phyloP scores from a whole-genome alignment of 2,888 invertebrate species.

The Eretmocerus hayati region DNA sequence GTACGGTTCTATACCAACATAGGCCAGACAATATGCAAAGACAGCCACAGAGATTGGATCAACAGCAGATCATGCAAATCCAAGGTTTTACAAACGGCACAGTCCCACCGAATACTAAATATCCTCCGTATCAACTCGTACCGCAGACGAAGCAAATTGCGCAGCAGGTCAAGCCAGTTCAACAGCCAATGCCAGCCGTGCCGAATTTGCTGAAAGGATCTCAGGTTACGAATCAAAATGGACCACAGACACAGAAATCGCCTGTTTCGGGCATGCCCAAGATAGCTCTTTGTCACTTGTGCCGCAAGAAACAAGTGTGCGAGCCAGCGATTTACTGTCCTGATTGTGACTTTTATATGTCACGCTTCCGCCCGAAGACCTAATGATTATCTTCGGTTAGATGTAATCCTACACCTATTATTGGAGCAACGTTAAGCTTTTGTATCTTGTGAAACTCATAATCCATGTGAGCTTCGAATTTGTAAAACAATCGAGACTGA shows the following conservation, averaged over 20 bases:
- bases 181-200: conserved; percentile 51
- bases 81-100: conserved; percentile 42
- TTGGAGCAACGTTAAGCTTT: no score
- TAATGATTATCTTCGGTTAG: conserved; percentile 32
- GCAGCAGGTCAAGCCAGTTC: conserved; percentile 57
- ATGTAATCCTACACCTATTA: no score
- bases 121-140: conserved; percentile 59
- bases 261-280: conserved; percentile 39
- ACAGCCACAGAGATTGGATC: conserved; percentile 46
- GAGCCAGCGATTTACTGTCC: conserved; percentile 77
- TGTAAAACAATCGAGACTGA: no score
- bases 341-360: conserved; percentile 91
- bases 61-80: conserved; percentile 37
- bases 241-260: conserved; percentile 72
- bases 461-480: no score
- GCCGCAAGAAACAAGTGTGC: conserved; percentile 74
- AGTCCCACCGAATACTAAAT: conserved; percentile 42
- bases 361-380: conserved; percentile 66
- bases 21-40: conserved; percentile 38
- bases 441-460: no score
- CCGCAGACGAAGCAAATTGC: conserved; percentile 57
- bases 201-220: conserved; percentile 55
- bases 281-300: conserved; percentile 73
- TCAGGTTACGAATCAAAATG: conserved; percentile 53
- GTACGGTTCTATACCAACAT: conserved; percentile 27